phyloP scores from a whole-genome alignment of 2,797 vertebrate genomes.

The Sebastes matsubarae region DNA sequence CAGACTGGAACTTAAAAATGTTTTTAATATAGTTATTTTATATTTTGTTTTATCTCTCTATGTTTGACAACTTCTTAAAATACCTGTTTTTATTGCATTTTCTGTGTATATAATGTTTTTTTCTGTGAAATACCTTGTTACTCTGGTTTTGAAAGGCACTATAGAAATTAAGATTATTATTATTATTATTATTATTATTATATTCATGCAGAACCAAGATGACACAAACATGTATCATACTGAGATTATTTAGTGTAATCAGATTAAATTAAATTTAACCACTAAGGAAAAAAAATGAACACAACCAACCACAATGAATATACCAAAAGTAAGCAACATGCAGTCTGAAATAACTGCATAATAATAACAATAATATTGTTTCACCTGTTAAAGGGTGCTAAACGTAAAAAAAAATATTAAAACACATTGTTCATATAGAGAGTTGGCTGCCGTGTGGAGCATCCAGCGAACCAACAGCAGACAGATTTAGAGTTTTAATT shows the following conservation, averaged over 20 bases:
- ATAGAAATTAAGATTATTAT: too few species aligned
- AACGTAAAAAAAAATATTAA: background rate
- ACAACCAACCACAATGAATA: background rate
- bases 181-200: too few species aligned
- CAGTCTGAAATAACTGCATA: background rate
- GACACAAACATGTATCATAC: background rate
- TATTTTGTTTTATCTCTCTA: too few species aligned
- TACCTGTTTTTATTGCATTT: too few species aligned
- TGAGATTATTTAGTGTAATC: background rate
- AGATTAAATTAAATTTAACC: background rate
- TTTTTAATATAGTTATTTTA: too few species aligned
- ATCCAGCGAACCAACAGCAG: slow-evolving; percentile 16
- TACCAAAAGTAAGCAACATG: background rate
- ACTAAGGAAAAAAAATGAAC: background rate
- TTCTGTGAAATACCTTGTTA: too few species aligned
- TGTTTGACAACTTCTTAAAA: too few species aligned
- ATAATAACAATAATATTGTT: background rate
- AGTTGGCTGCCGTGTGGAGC: slow-evolving; percentile 10
- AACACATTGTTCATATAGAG: background rate
- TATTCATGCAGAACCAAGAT: background rate
- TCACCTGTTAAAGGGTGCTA: background rate
- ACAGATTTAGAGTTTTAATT: slow-evolving; percentile 49
- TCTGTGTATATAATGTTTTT: too few species aligned
- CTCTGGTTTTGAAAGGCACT: too few species aligned
- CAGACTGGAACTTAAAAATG: too few species aligned